Evolutionary conservation across 2,888 invertebrate genomes (phyloP).

Genomic region (Drosophila anceps): DNA sequence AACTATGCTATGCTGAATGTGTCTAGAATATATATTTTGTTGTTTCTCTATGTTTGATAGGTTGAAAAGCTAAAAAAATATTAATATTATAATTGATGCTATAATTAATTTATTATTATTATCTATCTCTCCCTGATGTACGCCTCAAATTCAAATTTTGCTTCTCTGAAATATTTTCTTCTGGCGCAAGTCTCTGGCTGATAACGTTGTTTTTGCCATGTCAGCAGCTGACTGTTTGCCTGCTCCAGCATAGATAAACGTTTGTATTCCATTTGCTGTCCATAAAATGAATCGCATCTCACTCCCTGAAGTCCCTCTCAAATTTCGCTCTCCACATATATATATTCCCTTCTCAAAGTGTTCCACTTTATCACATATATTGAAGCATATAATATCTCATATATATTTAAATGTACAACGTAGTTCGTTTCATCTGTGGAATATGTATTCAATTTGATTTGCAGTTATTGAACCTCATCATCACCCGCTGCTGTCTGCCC

Average conservation of each 20-base stretch:
- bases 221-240: not conserved
- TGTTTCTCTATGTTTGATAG: not conserved
- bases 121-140: no score
- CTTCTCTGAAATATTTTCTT: not conserved
- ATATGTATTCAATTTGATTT: constrained; percentile 6
- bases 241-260: not conserved
- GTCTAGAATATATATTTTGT: not conserved
- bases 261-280: constrained; percentile 84
- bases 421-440: not conserved
- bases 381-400: not conserved
- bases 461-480: constrained; percentile 31
- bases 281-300: no score
- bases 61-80: no score
- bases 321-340: not conserved
- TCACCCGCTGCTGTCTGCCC: constrained; percentile 3
- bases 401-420: not conserved
- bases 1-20: not conserved
- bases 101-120: no score
- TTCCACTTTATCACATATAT: not conserved
- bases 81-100: no score
- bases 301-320: not conserved
- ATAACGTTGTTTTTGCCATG: constrained; percentile 86
- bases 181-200: not conserved
- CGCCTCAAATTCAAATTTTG: no score
- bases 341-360: not conserved